Conservation (phyloP, 2,888 invertebrate genomes). For the Caenorhabditis macrosperma region DNA sequence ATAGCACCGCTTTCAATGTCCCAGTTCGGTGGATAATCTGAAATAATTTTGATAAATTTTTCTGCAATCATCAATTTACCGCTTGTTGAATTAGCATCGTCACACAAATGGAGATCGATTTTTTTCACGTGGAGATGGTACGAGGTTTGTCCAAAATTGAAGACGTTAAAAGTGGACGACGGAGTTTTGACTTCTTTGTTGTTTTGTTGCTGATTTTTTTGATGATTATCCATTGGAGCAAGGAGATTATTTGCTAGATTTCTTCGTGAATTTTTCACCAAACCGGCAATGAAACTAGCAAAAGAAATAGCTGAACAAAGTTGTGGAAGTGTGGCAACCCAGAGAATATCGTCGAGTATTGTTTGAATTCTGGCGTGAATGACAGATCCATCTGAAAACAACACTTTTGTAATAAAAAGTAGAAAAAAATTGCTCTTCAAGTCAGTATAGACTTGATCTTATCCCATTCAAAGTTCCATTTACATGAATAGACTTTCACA, state of each 20-base stretch:
- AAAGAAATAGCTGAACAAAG: slow-evolving; percentile 84
- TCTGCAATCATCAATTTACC: slow-evolving; percentile 35
- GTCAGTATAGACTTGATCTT: background rate
- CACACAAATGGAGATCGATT: slow-evolving; percentile 95
- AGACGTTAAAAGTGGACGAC: slow-evolving; percentile 85
- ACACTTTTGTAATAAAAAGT: too few relatives aligned
- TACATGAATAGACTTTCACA: too few relatives aligned
- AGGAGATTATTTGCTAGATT: slow-evolving; percentile 16
- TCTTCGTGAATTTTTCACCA: slow-evolving; percentile 85
- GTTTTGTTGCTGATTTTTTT: background rate
- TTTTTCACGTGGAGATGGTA: slow-evolving; percentile 91
- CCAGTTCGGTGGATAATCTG: slow-evolving; percentile 78
- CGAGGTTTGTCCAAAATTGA: slow-evolving; percentile 97
- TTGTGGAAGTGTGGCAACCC: slow-evolving; percentile 85
- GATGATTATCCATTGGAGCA: slow-evolving; percentile 5
- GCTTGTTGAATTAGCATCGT: slow-evolving; percentile 84
- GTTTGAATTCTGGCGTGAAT: slow-evolving; percentile 92
- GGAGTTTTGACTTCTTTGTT: background rate
- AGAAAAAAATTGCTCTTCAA: background rate
- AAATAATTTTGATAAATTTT: slow-evolving; percentile 5
- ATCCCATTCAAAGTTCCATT: too few relatives aligned
- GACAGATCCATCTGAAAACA: slow-evolving; percentile 91
- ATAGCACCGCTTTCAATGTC: slow-evolving; percentile 89
- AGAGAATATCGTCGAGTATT: slow-evolving; percentile 94
- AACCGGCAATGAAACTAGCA: slow-evolving; percentile 88